These are phyloP conservation scores for Nomada goodeniana DNA, from an alignment of 2,888 invertebrate species.

Conservation along the genomic window DNA sequence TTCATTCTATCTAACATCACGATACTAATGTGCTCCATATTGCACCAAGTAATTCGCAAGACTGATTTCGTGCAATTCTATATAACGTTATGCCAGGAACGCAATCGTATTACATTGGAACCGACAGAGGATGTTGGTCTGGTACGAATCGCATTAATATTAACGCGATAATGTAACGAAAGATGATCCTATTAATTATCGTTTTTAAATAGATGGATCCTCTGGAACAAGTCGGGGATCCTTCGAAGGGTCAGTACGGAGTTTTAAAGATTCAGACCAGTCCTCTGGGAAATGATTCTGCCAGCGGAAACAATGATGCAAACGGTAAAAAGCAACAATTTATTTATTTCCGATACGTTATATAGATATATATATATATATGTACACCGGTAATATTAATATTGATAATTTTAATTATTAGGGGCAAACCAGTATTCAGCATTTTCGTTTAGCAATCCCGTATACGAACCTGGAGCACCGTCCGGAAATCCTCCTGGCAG, in stretches of 20 bases:
- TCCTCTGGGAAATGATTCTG: slow-evolving; percentile 84
- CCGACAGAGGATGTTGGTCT: slow-evolving; percentile 94
- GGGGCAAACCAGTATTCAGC: slow-evolving; percentile 86
- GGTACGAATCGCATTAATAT: slow-evolving; percentile 85
- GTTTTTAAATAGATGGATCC: slow-evolving; percentile 86
- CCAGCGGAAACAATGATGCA: slow-evolving; percentile 74
- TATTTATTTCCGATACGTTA: not conserved
- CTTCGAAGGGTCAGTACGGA: slow-evolving; percentile 88
- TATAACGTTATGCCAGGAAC: slow-evolving; percentile 90
- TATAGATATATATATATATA: not conserved
- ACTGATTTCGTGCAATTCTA: slow-evolving; percentile 94
- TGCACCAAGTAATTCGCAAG: slow-evolving; percentile 91
- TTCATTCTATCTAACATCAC: slow-evolving; percentile 92
- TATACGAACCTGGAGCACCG: slow-evolving; percentile 91
- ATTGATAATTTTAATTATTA: slow-evolving; percentile 32
- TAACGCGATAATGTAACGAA: not conserved
- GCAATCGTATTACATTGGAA: slow-evolving; percentile 92
- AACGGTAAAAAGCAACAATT: slow-evolving; percentile 69
- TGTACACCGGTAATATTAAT: not conserved
- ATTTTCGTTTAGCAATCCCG: slow-evolving; percentile 93
- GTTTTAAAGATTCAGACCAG: slow-evolving; percentile 91
- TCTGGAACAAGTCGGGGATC: slow-evolving; percentile 85
- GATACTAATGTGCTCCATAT: slow-evolving; percentile 90
- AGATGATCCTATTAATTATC: not conserved
- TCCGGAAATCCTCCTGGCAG: slow-evolving; percentile 84